Base-by-base conservation (phyloP, 64 coral and sea anemone genomes). In the Porites australiensis region DNA sequence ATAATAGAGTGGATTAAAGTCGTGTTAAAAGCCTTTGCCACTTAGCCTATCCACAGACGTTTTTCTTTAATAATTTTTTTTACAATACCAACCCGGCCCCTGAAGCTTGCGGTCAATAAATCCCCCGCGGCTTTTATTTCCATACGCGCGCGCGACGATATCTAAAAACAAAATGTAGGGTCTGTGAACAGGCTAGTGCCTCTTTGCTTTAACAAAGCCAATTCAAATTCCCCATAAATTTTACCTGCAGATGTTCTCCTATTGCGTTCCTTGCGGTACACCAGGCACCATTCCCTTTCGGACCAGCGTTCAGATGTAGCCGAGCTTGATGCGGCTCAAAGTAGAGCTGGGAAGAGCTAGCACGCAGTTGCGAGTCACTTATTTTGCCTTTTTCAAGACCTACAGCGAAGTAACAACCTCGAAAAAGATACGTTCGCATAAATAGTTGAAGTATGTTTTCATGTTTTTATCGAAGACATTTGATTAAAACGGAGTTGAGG, bases 191-290 rank as follows among this genome's bases (percentile, higher is more conserved):
- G 27, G 27, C 27, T 37, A 37, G 27, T 37, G 27, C 27, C 27
- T 37, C 27, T 37, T 37, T 37, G 27, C 27, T 37, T 37, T 37
- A 37, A 37, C 27, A 37, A 37, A 37, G 27, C 27, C 3, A 72
- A 18, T 45, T 49, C 12, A 16, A 14, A 16, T 22, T 47, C 22
- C 48, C 2, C 22, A 12, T 27, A 37, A 50, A 22, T 14, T 50
- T 89, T n/a, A 89, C 87, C 87, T 77, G 87, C 5, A 78, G 44
- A 64, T 78, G 77, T 65, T 89, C 54, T 63, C 87, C 87, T 22
- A 61, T 79, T 48, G 58, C 43, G 13, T 44, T 77, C n/a, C 14
- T 18, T 3, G 73, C 37, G 62, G 87, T 53, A 15, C 87, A 89
- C 87, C 87, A 89, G 58, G 72, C 87, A 44, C 87, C 87, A 64